A percentile compares a stretch with the other conserved stretches of the same genome.
phyloP scores from a whole-genome alignment of 2,888 invertebrate genomes.

The Capitulum mitella region DNA sequence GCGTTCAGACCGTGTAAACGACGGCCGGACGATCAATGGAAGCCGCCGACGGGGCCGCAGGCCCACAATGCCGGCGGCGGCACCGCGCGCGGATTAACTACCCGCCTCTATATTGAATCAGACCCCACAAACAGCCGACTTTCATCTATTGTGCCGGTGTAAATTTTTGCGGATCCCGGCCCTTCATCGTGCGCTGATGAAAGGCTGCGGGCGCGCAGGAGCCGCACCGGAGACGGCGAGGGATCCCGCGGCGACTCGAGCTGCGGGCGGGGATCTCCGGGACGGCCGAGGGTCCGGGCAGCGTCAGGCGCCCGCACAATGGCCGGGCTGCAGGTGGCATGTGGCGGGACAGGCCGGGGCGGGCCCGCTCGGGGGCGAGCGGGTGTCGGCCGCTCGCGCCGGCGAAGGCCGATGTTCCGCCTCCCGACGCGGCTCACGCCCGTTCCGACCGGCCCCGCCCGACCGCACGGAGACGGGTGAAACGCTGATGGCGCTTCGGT shows the following conservation, averaged over 20 bases:
- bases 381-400: too few relatives aligned
- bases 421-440: neutral
- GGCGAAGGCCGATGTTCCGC: too few relatives aligned
- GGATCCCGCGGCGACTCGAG: too few relatives aligned
- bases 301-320: too few relatives aligned
- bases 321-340: too few relatives aligned
- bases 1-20: slow-evolving; percentile 2
- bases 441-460: neutral
- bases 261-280: too few relatives aligned
- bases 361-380: too few relatives aligned
- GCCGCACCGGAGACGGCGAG: too few relatives aligned
- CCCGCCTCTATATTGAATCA: neutral
- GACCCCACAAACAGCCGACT: slow-evolving; percentile 1
- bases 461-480: neutral
- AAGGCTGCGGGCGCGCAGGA: too few relatives aligned
- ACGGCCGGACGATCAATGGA: neutral
- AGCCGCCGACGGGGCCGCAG: neutral
- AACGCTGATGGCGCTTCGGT: neutral
- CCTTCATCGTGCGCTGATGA: neutral
- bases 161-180: neutral
- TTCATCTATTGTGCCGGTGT: neutral
- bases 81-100: neutral
- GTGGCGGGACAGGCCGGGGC: too few relatives aligned
- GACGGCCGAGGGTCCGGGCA: too few relatives aligned
- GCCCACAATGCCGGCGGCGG: neutral